A percentile compares a stretch with the other conserved stretches of the same genome.
phyloP scores from a whole-genome alignment of 2,888 invertebrate species.

The Hoplodrina blanda region DNA sequence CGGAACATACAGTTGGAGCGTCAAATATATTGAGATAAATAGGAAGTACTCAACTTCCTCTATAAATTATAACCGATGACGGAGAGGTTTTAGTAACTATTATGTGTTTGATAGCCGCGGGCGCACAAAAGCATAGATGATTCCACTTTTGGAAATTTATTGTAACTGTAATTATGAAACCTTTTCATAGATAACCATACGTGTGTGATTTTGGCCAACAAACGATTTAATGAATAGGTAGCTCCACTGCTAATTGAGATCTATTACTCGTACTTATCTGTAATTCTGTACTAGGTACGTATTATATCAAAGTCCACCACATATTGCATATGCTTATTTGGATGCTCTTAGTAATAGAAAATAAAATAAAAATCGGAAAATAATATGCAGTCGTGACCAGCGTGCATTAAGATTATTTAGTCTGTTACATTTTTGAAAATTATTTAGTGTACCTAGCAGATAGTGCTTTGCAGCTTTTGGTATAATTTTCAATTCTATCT shows the following conservation, averaged over 20 bases:
- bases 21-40: slow-evolving; percentile 57
- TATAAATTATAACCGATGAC: slow-evolving; percentile 69
- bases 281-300: neutral
- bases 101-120: slow-evolving; percentile 44
- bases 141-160: slow-evolving; percentile 53
- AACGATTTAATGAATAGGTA: slow-evolving; percentile 44
- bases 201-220: slow-evolving; percentile 37
- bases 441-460: neutral
- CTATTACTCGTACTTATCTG: slow-evolving; percentile 19
- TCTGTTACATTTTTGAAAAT: slow-evolving; percentile 1
- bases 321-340: slow-evolving; percentile 25
- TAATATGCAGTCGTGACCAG: slow-evolving; percentile 13
- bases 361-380: slow-evolving; percentile 24
- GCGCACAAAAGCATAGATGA: slow-evolving; percentile 43
- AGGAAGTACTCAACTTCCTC: slow-evolving; percentile 60
- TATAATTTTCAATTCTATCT: slow-evolving; percentile 13
- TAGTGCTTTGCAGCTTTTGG: neutral
- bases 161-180: slow-evolving; percentile 52
- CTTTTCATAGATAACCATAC: slow-evolving; percentile 32
- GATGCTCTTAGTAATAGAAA: slow-evolving; percentile 18
- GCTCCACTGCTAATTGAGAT: slow-evolving; percentile 31
- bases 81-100: slow-evolving; percentile 47
- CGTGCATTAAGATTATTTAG: slow-evolving; percentile 20
- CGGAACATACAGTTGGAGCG: slow-evolving; percentile 31
- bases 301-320: slow-evolving; percentile 37